These are phyloP conservation scores for Drosophila yooni DNA, from an alignment of 2,888 invertebrate species.

Conservation along the genomic window DNA sequence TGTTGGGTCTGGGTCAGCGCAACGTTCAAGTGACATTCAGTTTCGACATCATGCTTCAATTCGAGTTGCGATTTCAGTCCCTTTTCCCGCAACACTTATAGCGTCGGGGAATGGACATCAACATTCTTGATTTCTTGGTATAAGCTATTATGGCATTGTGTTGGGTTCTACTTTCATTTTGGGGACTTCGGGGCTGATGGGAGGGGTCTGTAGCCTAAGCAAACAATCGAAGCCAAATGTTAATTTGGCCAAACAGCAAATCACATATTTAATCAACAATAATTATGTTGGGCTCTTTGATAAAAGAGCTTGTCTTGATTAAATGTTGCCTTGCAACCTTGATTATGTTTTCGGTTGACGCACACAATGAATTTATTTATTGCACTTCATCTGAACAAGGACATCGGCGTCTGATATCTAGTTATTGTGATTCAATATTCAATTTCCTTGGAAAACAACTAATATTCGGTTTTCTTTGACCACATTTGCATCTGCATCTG, in stretches of 20 bases:
- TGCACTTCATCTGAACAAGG: background rate
- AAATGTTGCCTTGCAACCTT: background rate
- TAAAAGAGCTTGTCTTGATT: background rate
- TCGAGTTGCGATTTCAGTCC: constrained; percentile 28
- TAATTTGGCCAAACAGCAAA: constrained; percentile 21
- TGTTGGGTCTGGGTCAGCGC: constrained; percentile 26
- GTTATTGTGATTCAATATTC: background rate
- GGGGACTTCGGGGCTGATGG: background rate
- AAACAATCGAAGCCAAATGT: constrained; percentile 53
- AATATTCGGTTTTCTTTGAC: background rate
- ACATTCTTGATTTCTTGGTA: constrained; percentile 37
- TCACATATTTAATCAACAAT: constrained; percentile 16
- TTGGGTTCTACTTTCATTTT: background rate
- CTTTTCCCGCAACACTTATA: constrained; percentile 4
- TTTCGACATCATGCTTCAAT: constrained; percentile 22
- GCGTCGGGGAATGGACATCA: background rate
- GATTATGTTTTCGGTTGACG: background rate
- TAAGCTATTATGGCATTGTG: constrained; percentile 52
- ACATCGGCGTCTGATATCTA: background rate
- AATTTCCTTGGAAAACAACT: background rate
- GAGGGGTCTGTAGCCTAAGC: constrained; percentile 35
- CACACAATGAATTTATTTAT: background rate
- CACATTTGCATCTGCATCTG: background rate
- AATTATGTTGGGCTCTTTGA: background rate
- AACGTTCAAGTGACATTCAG: constrained; percentile 46